Evolutionary conservation across 2,113 vertebrate genomes (phyloP).

Genomic region (Macrotis lagotis): DNA sequence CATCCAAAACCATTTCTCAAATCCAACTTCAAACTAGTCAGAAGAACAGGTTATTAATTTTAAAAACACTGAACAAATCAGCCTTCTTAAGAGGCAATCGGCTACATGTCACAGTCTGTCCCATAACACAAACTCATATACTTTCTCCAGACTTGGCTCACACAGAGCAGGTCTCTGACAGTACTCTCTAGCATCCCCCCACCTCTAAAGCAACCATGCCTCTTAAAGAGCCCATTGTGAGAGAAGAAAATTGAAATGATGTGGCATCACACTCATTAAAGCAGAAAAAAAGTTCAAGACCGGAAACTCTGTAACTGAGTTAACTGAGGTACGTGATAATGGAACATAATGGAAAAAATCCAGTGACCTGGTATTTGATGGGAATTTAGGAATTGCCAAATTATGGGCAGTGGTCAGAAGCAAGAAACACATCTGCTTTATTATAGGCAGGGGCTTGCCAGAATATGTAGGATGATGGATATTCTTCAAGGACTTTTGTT

Average conservation of each 20-base stretch:
- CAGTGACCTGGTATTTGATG: conserved; percentile 75
- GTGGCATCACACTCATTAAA: conserved; percentile 94
- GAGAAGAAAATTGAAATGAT: conserved; percentile 88
- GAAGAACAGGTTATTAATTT: conserved; percentile 85
- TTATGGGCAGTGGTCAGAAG: conserved; percentile 55
- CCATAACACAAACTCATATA: conserved; percentile 63
- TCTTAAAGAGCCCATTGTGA: conserved; percentile 87
- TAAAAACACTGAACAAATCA: conserved; percentile 85
- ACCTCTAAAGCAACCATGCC: conserved; percentile 86
- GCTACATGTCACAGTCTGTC: conserved; percentile 78
- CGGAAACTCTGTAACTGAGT: conserved; percentile 93
- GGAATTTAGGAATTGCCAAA: conserved; percentile 47
- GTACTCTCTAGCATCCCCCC: conserved; percentile 83
- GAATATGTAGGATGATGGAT: conserved; percentile 52
- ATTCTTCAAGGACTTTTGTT: conserved; percentile 64
- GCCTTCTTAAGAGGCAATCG: conserved; percentile 81
- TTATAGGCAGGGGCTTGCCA: conserved; percentile 65
- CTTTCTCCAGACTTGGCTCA: conserved; percentile 82
- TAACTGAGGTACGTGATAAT: conserved; percentile 94
- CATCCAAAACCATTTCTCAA: conserved; percentile 86
- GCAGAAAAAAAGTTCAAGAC: conserved; percentile 83
- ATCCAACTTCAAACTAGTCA: conserved; percentile 86
- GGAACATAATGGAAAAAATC: conserved; percentile 89
- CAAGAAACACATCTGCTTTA: neutral
- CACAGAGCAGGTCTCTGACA: conserved; percentile 80